Base-by-base conservation (phyloP, 1,140 invertebrate species). In the Ladona fulva region DNA sequence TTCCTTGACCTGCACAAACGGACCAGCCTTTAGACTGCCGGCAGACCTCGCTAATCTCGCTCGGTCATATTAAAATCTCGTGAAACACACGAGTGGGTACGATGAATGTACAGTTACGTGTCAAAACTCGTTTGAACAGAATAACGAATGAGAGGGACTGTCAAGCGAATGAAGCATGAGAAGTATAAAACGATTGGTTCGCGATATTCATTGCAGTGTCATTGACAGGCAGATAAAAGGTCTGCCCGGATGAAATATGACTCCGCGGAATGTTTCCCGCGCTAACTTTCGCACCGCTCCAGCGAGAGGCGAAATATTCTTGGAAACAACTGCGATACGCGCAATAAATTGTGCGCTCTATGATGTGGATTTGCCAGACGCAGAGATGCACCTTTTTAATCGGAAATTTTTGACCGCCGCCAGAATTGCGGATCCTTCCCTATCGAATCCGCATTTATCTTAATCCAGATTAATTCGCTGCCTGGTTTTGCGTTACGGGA, bases 101-200 rank as follows among this genome's bases (percentile, higher is more conserved):
- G n/a, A 66, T 66, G 52, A 66, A 66, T 66, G 52, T 66, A 66
- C 52, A 66, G 52, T 66, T 66, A 66, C 52, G 52, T 66, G 52
- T 66, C 52, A 66, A 66, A 66, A 66, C 52, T 66, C n/a, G 52
- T 66, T 66, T 66, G 52, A 66, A 22, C 52, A 22, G 52, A 66
- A 66, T 66, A 66, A 66, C 52, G 52, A 66, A 66, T 66, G 52
- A 66, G 52, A 3, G n/a, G 12, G 52, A 66, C 52, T 66, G 52
- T 66, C 52, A 66, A 66, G 3, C 52, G 52, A 66, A 66, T 66
- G 52, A 66, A 66, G 52, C 52, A 66, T 66, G 52, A 66, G 52
- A 66, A 66, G 52, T 66, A 66, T 66, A 66, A 66, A 66, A 66
- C 52, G 52, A 66, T 66, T 66, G 52, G 52, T 66, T 66, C 16